Evolutionary conservation across 2,888 invertebrate genomes (phyloP).

Genomic region (Bombylius discolor): DNA sequence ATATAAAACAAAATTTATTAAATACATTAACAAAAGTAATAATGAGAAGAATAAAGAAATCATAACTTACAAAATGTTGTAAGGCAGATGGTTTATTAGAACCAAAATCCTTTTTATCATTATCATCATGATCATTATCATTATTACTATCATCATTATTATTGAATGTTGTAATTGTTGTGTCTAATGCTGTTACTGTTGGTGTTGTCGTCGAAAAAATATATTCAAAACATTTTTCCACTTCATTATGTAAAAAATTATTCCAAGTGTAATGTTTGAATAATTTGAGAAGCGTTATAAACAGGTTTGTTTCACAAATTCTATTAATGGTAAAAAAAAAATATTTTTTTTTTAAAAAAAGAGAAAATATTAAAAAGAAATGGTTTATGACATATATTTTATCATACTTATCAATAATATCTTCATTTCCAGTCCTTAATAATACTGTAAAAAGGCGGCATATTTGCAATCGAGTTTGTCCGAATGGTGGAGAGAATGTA

Average conservation of each 20-base stretch:
- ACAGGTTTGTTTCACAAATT: conserved; percentile 41
- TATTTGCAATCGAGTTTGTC: conserved; percentile 66
- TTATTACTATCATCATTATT: too few species aligned
- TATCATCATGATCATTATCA: conserved; percentile 22
- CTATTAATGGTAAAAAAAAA: conserved; percentile 15
- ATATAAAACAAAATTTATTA: conserved; percentile 6
- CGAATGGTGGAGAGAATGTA: conserved; percentile 56
- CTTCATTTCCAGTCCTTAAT: conserved; percentile 56
- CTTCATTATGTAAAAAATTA: conserved; percentile 89
- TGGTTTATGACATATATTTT: conserved; percentile 1
- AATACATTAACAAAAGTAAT: neutral
- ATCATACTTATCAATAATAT: conserved; percentile 53
- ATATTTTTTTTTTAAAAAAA: neutral
- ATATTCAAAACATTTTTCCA: conserved; percentile 62
- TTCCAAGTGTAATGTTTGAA: conserved; percentile 86
- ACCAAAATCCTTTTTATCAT: conserved; percentile 20
- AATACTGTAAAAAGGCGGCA: conserved; percentile 66
- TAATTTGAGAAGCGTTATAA: conserved; percentile 60
- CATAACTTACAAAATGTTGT: conserved; percentile 41
- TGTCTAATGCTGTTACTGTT: too few species aligned
- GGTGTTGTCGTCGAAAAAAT: conserved; percentile 41
- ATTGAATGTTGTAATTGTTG: too few species aligned
- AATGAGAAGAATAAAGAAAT: conserved; percentile 3
- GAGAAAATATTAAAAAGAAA: conserved; percentile 1
- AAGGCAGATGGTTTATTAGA: conserved; percentile 34